Evolutionary conservation across 2,797 vertebrate genomes (phyloP), one percentile per base, ranked within the genome.

Genomic region (Sebastes itinus): DNA sequence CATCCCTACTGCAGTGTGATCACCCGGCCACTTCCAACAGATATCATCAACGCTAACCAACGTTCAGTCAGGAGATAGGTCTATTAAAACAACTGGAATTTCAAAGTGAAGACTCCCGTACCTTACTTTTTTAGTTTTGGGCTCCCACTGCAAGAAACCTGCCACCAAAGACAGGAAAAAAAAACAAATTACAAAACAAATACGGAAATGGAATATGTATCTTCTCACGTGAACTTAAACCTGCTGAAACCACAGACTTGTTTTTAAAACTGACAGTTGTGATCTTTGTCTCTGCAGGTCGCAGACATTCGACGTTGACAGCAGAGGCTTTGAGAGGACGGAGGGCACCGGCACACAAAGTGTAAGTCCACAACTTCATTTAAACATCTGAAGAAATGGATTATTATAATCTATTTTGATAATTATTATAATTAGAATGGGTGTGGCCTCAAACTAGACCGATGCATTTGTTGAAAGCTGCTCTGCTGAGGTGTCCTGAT

Each of bases 281-380:
- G 9, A 22, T 58, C 10, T 78, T 73, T 66, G 3, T 83, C 20
- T 63, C 13, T 1, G n/a, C 92, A 97, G 97, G 78, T 96, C 96
- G 1, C 89, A 95, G 79, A 97, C 96, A 0, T 95, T 95, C 0
- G 95, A 96, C 5, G 75, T 82, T 5, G 90, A 94, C 61, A 82
- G n/a, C 64, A 85, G 56, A 80, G 10, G 7, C 56, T 49, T 83
- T 1, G 92, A 93, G 67, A 87, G 75, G 82, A 93, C 89, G 0
- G 94, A 95, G 25, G 64, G 89, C 78, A 77, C 83, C 1, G 89
- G 93, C 79, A 84, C 90, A 10, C 94, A 93, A 91, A 96, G 92
- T 72, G 96, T 96, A 93, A 85, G 95, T 89, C 12, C 10, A 18
- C 23, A 23, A 8, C 10, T 42, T 16, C 6, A 30, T 25, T 16